Conservation (phyloP, 2,888 invertebrate genomes). For the Cybosia mesomella region DNA sequence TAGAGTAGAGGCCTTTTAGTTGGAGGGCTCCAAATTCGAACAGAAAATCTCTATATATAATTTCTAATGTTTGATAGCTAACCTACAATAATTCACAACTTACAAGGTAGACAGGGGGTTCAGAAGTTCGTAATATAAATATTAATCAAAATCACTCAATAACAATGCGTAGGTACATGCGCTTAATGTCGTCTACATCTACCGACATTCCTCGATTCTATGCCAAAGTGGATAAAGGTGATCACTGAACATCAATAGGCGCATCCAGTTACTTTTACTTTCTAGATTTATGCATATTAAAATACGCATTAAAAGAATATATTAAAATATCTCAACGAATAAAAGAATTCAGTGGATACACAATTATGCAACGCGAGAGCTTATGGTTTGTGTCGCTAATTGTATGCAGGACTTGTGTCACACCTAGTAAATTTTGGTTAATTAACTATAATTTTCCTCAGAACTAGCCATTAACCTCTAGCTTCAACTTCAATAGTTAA, state of each 20-base stretch:
- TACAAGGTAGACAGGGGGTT: slow-evolving; percentile 36
- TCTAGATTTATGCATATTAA: slow-evolving; percentile 54
- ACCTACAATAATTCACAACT: slow-evolving; percentile 28
- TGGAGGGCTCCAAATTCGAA: background rate
- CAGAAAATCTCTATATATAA: background rate
- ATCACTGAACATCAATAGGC: slow-evolving; percentile 40
- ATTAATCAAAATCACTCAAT: slow-evolving; percentile 70
- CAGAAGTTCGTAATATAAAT: slow-evolving; percentile 67
- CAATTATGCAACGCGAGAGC: slow-evolving; percentile 74
- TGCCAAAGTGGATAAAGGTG: slow-evolving; percentile 40
- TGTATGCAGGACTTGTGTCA: slow-evolving; percentile 67
- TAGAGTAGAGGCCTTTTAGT: background rate
- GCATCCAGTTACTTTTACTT: slow-evolving; percentile 59
- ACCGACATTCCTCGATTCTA: slow-evolving; percentile 34
- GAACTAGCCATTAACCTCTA: slow-evolving; percentile 23
- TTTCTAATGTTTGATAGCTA: background rate
- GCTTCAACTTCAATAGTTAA: slow-evolving; percentile 3
- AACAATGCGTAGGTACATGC: slow-evolving; percentile 60
- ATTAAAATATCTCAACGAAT: slow-evolving; percentile 59
- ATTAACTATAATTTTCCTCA: slow-evolving; percentile 56
- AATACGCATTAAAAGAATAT: slow-evolving; percentile 42
- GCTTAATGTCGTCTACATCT: slow-evolving; percentile 60
- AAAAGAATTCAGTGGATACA: slow-evolving; percentile 69
- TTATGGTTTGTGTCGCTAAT: slow-evolving; percentile 67
- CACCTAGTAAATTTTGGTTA: slow-evolving; percentile 62